Evolutionary conservation across 2,888 invertebrate species (phyloP).

Genomic region (Plebejus argus): DNA sequence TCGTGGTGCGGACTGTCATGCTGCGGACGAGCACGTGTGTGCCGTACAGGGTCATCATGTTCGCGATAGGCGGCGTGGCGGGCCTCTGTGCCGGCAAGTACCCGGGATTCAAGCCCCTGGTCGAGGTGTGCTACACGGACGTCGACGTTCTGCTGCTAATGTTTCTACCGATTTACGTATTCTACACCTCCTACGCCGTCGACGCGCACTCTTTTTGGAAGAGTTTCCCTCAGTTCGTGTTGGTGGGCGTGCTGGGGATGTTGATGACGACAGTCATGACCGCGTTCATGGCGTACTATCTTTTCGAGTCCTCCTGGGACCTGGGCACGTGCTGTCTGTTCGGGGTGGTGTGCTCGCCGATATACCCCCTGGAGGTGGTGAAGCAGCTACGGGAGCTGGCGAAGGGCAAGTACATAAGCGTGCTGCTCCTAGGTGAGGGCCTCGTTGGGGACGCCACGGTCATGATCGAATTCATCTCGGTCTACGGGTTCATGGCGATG

Average conservation of each 20-base stretch:
- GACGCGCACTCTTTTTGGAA: conserved; percentile 70
- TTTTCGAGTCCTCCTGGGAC: conserved; percentile 65
- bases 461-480: conserved; percentile 67
- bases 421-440: conserved; percentile 66
- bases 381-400: conserved; percentile 60
- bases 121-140: conserved; percentile 61
- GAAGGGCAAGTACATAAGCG: conserved; percentile 68
- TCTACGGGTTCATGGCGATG: conserved; percentile 61
- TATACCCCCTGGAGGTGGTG: conserved; percentile 70
- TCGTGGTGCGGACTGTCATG: conserved; percentile 60
- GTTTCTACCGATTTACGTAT: conserved; percentile 64
- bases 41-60: conserved; percentile 70
- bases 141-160: conserved; percentile 57
- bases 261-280: conserved; percentile 60
- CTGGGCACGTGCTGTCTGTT: conserved; percentile 62
- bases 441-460: conserved; percentile 67
- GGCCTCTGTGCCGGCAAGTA: conserved; percentile 62
- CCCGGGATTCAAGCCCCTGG: conserved; percentile 59
- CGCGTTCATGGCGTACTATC: conserved; percentile 63
- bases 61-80: conserved; percentile 60
- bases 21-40: conserved; percentile 59
- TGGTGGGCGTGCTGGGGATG: conserved; percentile 64
- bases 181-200: conserved; percentile 65
- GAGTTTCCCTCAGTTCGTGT: conserved; percentile 63
- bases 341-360: conserved; percentile 67